Base-by-base conservation (phyloP, 2,888 invertebrate genomes). In the Ferdinandea cuprea region DNA sequence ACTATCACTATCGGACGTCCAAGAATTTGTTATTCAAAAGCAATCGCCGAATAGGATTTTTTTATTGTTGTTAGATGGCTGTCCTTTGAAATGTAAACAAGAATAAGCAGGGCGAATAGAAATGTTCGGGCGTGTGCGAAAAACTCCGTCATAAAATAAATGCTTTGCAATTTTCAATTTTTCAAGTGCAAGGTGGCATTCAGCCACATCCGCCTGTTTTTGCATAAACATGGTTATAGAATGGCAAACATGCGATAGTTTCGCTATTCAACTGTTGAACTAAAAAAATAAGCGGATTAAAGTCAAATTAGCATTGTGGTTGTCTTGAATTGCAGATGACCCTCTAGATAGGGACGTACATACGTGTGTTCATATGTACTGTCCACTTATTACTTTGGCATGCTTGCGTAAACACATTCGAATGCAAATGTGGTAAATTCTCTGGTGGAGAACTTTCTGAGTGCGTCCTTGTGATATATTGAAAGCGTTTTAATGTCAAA, bases 261-360 rank as follows among this genome's bases (percentile, higher is more conserved):
- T 58, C 25, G 46, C 61, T 48, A 40, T 35, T 25, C 50, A 44
- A 65, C 44, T 65, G 58, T 50, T 69, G 46, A 56, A 66, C 40
- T 61, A 44, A 44, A 44, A 50, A 63, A 58, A 80, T 69, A 74
- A n/a, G n/a, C n/a, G 52, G 28, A 76, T 76, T 71, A 59, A 76
- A 76, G 69, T 65, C 69, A 71, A 81, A 81, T 81, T 81, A 71
- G 80, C 71, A 69, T 44, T 65, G 80, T 68, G 76, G 71, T 54
- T 76, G 80, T 65, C 65, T 69, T 76, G 76, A 74, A 74, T 80
- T 50, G 54, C 54, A 66, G 66, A 73, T 73, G 54, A 73, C 79
- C 58, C 46, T 46, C 46, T 42, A 58, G 72, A 63, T 37, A 42
- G 52, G 40, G 21, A 7, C 35, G 35, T 35, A 1, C 13, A 13